Base-by-base conservation (phyloP, 2,888 invertebrate genomes). In the Melanophora roralis region DNA sequence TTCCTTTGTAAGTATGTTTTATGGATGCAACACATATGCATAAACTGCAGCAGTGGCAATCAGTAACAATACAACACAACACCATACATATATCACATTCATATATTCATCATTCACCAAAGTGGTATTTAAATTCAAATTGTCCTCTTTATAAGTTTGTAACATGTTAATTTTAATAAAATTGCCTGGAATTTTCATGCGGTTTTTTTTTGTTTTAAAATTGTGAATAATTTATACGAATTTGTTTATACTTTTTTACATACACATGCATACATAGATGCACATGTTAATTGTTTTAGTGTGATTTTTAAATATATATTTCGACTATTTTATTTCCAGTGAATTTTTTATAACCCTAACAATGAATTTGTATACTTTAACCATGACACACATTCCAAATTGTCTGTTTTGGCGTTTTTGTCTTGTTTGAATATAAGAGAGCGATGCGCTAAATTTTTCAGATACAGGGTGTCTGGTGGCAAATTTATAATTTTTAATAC, bases 381-480 rank as follows among this genome's bases (percentile, higher is more conserved):
- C 78, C 74, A 60, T 79, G 78, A 74, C 74, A 74, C 57, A 79
- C 59, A 79, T 79, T 53, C 21, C 55, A 32, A 16, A 51, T 8
- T 40, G 21, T 62, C 62, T 62, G 40, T 76, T 76, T 69, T 49
- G 64, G 16, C 9, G 16, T 49, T 38, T 69, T 51, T 62, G 16
- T n/a, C 21, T 27, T 27, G 3, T 6, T 27, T 6, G 27, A 3
- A 27, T 27, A 27, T 6, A 27, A 27, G 4, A 5, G 27, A 5
- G 12, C 27, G 16, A 27, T 38, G 43, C 36, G 12, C 27, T 53
- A 68, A 36, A 40, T 38, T 38, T 73, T 65, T n/a, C n/a, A n/a
- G n/a, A n/a, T n/a, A n/a, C n/a, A n/a, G n/a, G n/a, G n/a, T n/a
- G n/a, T n/a, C n/a, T n/a, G n/a, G n/a, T n/a, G n/a, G n/a, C n/a